Evolutionary conservation across 2,797 vertebrate genomes (phyloP).

Genomic region (Falco cherrug): DNA sequence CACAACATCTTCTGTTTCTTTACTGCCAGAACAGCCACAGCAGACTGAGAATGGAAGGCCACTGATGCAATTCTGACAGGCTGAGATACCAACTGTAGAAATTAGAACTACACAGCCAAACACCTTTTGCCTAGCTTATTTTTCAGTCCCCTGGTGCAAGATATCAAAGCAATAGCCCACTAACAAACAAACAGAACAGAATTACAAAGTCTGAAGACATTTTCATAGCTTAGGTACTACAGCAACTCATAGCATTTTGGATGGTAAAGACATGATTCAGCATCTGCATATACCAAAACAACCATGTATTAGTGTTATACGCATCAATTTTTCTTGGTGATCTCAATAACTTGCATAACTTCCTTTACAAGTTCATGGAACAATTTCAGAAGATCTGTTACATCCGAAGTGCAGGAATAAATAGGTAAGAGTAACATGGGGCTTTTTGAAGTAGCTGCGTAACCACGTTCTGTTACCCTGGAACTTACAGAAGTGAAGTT

Average conservation of each 20-base stretch:
- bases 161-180: background rate
- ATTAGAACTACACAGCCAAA: background rate
- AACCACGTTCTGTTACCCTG: background rate
- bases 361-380: background rate
- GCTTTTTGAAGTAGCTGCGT: background rate
- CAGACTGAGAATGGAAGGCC: background rate
- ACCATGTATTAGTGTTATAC: fast-evolving
- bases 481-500: background rate
- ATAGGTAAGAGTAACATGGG: background rate
- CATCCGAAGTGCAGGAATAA: background rate
- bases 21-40: background rate
- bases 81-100: background rate
- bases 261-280: background rate
- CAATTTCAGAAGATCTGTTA: background rate
- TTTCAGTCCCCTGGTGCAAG: background rate
- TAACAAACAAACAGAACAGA: background rate
- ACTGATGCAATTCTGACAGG: background rate
- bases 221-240: background rate
- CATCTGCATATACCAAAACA: background rate
- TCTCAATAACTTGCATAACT: background rate
- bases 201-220: background rate
- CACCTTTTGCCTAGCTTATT: background rate
- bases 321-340: background rate
- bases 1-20: background rate
- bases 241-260: background rate